phyloP scores from a whole-genome alignment of 2,797 vertebrate species.

The Setipinna tenuifilis region DNA sequence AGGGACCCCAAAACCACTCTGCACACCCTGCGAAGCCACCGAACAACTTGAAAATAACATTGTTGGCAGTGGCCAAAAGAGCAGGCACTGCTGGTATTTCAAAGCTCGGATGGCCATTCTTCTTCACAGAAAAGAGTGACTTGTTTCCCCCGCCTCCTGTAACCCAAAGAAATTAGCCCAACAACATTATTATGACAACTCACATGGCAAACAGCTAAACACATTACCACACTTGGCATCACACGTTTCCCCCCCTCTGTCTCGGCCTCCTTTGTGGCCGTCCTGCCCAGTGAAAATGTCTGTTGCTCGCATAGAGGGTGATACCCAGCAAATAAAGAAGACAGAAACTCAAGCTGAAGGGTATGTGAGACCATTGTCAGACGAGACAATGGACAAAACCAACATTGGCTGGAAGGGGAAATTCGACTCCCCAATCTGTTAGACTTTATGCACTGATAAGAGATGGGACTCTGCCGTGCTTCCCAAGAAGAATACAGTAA shows the following conservation, averaged over 20 bases:
- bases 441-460: constrained; percentile 88
- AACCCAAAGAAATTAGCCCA: constrained; percentile 57
- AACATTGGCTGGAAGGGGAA: constrained; percentile 88
- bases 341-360: constrained; percentile 84
- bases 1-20: not conserved
- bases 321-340: constrained; percentile 81
- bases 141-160: constrained; percentile 61
- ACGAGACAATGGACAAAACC: constrained; percentile 83
- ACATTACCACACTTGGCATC: constrained; percentile 55
- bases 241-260: constrained; percentile 49
- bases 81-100: constrained; percentile 30
- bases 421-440: constrained; percentile 90
- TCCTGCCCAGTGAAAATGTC: constrained; percentile 75
- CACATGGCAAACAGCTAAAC: constrained; percentile 49
- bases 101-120: constrained; percentile 49
- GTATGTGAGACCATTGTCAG: constrained; percentile 83
- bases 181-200: constrained; percentile 61
- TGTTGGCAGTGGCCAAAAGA: constrained; percentile 25
- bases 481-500: constrained; percentile 73
- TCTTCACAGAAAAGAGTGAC: constrained; percentile 57
- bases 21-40: not conserved
- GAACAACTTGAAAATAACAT: not conserved
- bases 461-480: constrained; percentile 72
- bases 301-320: constrained; percentile 77
- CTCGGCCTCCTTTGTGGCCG: constrained; percentile 59